Conservation (phyloP, 2,888 invertebrate species). For the Itoplectis maculator region DNA sequence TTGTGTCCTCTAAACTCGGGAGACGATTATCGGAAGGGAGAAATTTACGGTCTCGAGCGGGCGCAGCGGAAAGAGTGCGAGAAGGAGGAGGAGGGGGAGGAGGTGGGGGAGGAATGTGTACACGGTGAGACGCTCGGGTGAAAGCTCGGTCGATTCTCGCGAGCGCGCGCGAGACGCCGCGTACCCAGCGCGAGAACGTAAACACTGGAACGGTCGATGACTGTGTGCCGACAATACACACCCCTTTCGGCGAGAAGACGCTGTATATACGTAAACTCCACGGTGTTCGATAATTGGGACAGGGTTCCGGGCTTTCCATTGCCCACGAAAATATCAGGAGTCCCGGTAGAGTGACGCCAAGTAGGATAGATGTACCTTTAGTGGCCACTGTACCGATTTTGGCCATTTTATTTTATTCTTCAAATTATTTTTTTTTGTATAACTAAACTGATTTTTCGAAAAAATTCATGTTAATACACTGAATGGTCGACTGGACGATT, state of each 20-base stretch:
- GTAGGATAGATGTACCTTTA: too few relatives aligned
- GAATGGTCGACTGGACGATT: too few relatives aligned
- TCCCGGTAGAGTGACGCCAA: too few relatives aligned
- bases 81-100: constrained; percentile 17
- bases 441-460: constrained; percentile 2
- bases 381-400: too few relatives aligned
- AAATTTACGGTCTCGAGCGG: constrained; percentile 16
- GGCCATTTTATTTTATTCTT: neutral
- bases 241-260: neutral
- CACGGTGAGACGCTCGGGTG: constrained; percentile 50
- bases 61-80: constrained; percentile 17
- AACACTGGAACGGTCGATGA: constrained; percentile 77
- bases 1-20: neutral
- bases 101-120: constrained; percentile 11
- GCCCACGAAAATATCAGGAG: neutral
- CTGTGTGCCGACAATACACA: constrained; percentile 53
- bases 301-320: neutral
- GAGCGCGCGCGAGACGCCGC: constrained; percentile 64
- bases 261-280: neutral
- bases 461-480: too few relatives aligned
- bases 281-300: neutral
- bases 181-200: constrained; percentile 71
- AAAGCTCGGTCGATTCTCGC: constrained; percentile 69
- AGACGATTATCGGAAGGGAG: neutral
- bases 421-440: constrained; percentile 1